phyloP scores from a whole-genome alignment of 1,140 invertebrate genomes.

The Pseudomyrmex cubaensis region DNA sequence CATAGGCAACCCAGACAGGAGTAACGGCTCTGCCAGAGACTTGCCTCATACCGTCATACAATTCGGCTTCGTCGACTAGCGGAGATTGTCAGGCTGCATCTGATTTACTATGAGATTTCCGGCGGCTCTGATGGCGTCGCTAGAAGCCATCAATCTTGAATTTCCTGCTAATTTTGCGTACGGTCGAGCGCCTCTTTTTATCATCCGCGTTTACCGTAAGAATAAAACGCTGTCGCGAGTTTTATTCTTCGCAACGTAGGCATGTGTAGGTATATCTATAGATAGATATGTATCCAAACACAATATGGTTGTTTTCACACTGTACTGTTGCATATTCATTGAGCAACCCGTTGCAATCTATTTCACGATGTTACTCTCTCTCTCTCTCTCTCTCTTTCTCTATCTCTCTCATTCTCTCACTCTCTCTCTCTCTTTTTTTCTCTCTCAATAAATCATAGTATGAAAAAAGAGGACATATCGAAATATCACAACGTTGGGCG shows the following conservation, averaged over 20 bases:
- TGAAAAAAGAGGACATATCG: slow-evolving; percentile 1
- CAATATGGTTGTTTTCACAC: slow-evolving; percentile 5
- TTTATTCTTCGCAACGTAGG: background rate
- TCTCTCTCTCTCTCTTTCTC: no score
- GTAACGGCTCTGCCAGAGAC: slow-evolving; percentile 47
- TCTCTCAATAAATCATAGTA: background rate
- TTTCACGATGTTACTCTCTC: background rate
- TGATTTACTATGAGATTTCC: slow-evolving; percentile 54
- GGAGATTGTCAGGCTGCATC: slow-evolving; percentile 55
- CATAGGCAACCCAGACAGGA: slow-evolving; percentile 74
- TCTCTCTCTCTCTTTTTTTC: no score
- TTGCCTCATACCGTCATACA: slow-evolving; percentile 27
- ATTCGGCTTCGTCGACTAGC: slow-evolving; percentile 42
- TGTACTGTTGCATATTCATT: slow-evolving; percentile 48
- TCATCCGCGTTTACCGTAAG: background rate
- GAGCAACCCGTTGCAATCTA: background rate
- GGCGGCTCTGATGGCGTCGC: slow-evolving; percentile 24
- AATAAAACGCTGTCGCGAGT: background rate
- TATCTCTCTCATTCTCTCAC: no score
- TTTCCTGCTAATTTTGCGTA: slow-evolving; percentile 50
- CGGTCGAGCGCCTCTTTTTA: background rate
- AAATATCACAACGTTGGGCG: background rate
- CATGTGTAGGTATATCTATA: background rate
- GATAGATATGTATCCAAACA: background rate
- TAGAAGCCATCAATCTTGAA: slow-evolving; percentile 43